A percentile compares a stretch with the other conserved stretches of the same genome.
These are phyloP conservation scores for Silurus aristotelis DNA, from an alignment of 2,797 vertebrate species.

Conservation along the genomic window DNA sequence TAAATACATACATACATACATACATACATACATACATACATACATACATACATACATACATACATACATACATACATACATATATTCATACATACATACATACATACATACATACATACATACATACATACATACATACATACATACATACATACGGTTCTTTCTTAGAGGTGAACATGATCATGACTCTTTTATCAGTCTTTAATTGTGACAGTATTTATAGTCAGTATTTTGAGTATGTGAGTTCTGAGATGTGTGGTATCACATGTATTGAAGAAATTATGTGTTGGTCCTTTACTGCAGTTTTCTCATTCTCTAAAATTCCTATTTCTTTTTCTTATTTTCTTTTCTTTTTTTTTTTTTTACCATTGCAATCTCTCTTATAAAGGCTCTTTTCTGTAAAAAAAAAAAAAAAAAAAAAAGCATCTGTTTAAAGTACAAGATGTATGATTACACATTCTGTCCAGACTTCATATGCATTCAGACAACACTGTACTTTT, in stretches of 20 bases:
- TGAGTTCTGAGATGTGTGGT: background rate
- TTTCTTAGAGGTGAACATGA: background rate
- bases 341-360: background rate
- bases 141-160: background rate
- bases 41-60: too few species aligned
- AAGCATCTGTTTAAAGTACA: slow-evolving; percentile 4
- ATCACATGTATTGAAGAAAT: background rate
- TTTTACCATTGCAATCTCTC: background rate
- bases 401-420: background rate
- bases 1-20: background rate
- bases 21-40: too few species aligned
- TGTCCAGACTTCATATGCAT: background rate
- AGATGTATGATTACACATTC: background rate
- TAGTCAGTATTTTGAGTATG: too few species aligned
- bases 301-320: background rate
- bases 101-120: too few species aligned
- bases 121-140: too few species aligned
- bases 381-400: background rate
- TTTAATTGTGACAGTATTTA: background rate
- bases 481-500: background rate
- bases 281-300: background rate
- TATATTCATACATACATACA: too few species aligned
- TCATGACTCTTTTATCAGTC: background rate
- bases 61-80: too few species aligned
- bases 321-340: too few species aligned